Evolutionary conservation across 2,113 vertebrate species (phyloP).

Genomic region (Henicopernis longicauda): DNA sequence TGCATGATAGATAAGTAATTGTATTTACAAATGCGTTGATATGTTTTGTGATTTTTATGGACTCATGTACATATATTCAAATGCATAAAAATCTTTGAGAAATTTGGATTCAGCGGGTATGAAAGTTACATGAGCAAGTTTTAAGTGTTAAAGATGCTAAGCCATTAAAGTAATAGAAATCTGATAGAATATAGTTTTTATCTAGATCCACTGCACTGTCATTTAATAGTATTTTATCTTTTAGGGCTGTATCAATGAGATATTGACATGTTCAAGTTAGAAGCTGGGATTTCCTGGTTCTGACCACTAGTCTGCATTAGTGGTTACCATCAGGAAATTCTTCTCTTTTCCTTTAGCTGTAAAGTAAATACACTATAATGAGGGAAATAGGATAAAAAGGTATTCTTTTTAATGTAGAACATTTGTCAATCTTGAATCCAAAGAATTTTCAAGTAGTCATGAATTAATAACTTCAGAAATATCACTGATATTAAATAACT

Average conservation of each 20-base stretch:
- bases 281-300: not conserved
- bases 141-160: not conserved
- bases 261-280: not conserved
- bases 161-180: not conserved
- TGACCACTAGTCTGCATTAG: conserved; percentile 18
- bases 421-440: not conserved
- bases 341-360: not conserved
- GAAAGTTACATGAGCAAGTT: not conserved
- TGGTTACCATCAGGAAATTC: not conserved
- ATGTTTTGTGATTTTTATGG: not conserved
- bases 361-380: not conserved
- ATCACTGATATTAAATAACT: not conserved
- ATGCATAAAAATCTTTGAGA: not conserved
- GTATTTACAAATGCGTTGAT: not conserved
- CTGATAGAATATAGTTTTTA: not conserved
- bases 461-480: not conserved
- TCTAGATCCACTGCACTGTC: not conserved
- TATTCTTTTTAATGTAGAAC: not conserved
- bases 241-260: not conserved
- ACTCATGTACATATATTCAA: not conserved
- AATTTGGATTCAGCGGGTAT: not conserved
- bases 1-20: not conserved
- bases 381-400: not conserved
- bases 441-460: not conserved
- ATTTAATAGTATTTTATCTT: not conserved